Base-by-base conservation (phyloP, 37 sponge, comb jelly and placozoan species). In the Theonella swinhoei region DNA sequence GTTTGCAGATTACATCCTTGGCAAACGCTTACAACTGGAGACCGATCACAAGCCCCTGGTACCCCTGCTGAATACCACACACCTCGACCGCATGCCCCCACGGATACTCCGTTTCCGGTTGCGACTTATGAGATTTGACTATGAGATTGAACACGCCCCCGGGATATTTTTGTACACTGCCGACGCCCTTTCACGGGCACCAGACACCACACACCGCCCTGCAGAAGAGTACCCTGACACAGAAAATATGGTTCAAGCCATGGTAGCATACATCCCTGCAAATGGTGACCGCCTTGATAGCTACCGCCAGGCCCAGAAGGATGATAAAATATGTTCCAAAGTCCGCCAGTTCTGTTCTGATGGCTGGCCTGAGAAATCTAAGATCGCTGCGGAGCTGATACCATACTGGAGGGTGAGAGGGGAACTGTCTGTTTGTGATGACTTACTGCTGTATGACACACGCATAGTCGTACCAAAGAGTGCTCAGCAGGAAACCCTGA, bases 41-140 rank as follows among this genome's bases (percentile, higher is more conserved):
- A 85, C 85, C 4, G 63, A 77, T 40, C 85, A 85, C 62, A 85
- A 85, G 58, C 85, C 79, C 39, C 63, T 85, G 19, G 85, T 77
- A 5, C 78, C 85, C n/a, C 59, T 85, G 19, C 70, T 85, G 25
- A 69, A 60, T 39, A 69, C 54, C 60, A 77, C 47, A 14, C 20
- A 35, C 42, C 60, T 85, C 19, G 78, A 85, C 59, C 47, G n/a
- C 24, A 30, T 83, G 33, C 83, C 83, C 62, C 66, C 83, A 28
- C 39, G 75, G 65, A 75, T 83, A 0, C 70, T 78, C 5, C 31
- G 71, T 23, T 85, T 85, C 37, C 68, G 79, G 32, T 61, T 85
- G 33, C 70, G 70, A 41, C 58, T 84, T 23, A 40, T 40, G 37
- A 77, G 85, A 32, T 85, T 85, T 40, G 39, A 67, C 28, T 85